Percentiles rank a stretch among this genome's conserved stretches.
Evolutionary conservation across 2,113 vertebrate species (phyloP).

Genomic region (Cisticola juncidis): DNA sequence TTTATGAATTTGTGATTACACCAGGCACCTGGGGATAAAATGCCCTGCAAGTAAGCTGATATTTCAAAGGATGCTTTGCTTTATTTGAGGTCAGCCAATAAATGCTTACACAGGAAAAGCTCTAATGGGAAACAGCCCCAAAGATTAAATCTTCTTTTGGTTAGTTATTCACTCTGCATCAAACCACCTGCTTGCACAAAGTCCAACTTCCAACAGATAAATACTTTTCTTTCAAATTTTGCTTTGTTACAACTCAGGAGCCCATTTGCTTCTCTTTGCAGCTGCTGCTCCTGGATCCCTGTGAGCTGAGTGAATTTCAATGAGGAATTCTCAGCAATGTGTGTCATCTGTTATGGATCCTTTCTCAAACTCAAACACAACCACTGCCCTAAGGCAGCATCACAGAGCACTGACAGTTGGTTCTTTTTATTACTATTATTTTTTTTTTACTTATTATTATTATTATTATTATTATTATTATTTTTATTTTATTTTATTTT

Average conservation of each 20-base stretch:
- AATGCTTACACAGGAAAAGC: slow-evolving; percentile 9
- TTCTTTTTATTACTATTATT: neutral
- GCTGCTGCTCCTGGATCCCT: neutral
- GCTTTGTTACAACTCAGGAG: neutral
- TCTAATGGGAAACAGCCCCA: neutral
- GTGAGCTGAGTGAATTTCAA: neutral
- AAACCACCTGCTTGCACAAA: neutral
- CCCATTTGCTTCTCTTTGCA: neutral
- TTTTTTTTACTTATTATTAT: too few species aligned
- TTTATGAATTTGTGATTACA: neutral
- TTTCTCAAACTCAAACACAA: neutral
- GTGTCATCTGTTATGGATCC: neutral
- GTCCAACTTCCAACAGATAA: neutral
- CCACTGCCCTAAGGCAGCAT: neutral
- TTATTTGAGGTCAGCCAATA: neutral
- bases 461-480: neutral
- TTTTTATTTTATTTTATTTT: neutral
- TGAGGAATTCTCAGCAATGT: neutral
- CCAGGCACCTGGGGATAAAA: neutral
- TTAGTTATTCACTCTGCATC: neutral
- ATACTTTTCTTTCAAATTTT: neutral
- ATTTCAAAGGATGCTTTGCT: slow-evolving; percentile 19
- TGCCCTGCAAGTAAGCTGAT: neutral
- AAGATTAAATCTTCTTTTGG: neutral
- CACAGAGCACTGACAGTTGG: neutral